phyloP scores from a whole-genome alignment of 1,140 invertebrate species.

The Tetraneura akinire region DNA sequence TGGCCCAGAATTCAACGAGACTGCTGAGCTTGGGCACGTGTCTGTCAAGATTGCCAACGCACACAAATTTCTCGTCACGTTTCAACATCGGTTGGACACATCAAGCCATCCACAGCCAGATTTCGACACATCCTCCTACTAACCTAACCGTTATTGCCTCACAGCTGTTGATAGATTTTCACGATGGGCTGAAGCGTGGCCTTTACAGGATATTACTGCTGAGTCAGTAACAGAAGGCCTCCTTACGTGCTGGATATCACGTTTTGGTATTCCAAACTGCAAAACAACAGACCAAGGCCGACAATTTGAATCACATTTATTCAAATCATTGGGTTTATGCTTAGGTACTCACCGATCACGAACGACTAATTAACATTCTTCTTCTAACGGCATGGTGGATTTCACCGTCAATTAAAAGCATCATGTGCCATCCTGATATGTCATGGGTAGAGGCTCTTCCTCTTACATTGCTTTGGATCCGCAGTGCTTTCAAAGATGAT shows the following conservation, averaged over 20 bases:
- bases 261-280: conserved; percentile 57
- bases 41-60: conserved; percentile 56
- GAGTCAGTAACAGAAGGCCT: conserved; percentile 56
- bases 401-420: too few relatives aligned
- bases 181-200: conserved; percentile 58
- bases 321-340: neutral
- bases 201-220: conserved; percentile 57
- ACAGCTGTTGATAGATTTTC: conserved; percentile 57
- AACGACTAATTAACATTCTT: conserved; percentile 54
- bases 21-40: conserved; percentile 52
- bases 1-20: conserved; percentile 59
- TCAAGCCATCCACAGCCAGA: neutral
- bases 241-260: conserved; percentile 56
- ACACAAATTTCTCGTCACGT: conserved; percentile 54
- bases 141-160: conserved; percentile 11
- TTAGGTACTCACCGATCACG: conserved; percentile 24
- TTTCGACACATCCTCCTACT: conserved; percentile 55
- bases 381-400: too few relatives aligned
- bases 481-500: conserved; percentile 46
- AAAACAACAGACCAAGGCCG: conserved; percentile 59
- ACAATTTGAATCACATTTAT: conserved; percentile 57
- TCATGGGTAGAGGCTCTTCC: too few relatives aligned
- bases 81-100: neutral
- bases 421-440: too few relatives aligned
- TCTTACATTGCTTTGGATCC: too few relatives aligned